Base-by-base conservation (phyloP, 2,888 invertebrate genomes). In the Cyclophora punctaria region DNA sequence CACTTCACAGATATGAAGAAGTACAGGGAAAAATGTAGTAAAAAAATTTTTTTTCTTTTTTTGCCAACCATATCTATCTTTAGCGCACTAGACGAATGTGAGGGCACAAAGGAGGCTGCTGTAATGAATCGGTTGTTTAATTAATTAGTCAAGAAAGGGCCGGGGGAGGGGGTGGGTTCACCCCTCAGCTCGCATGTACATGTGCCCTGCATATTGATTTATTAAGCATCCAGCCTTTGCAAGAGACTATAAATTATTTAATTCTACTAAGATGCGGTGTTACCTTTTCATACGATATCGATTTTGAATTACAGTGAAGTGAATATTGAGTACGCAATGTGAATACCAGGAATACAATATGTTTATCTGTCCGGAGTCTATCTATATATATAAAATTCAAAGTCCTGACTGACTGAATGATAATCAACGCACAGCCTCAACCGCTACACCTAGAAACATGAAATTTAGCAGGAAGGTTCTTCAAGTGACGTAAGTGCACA, bases 61-160 rank as follows among this genome's bases (percentile, higher is more conserved):
- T 7, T 80, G 73, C 78, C 69, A 64, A 71, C 83, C 55, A 57
- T 75, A 80, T 81, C 44, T 44, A 44, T 44, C 64, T 66, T 54
- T 57, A 63, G 64, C 71, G 71, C 71, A 64, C 74, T 76, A 86
- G 86, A 85, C 82, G 87, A 81, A 87, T 87, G 87, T 82, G 80
- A 83, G 83, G 82, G 83, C 68, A 86, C 84, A 85, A 83, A 85
- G 80, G 85, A 85, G 80, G 84, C 79, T 78, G 80, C 77, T 87
- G 90, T 92, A 92, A 92, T 92, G 92, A 92, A 92, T 92, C 92
- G 92, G 91, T 91, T 91, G 91, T 92, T 92, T 92, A 92, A 92
- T 92, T 92, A 92, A 92, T 92, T 91, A 91, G 88, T 85, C 86
- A 89, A 89, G 89, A 88, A 87, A 88, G 85, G 85, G 84, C 79